A percentile compares a stretch with the other conserved stretches of the same genome.
phyloP scores from a whole-genome alignment of 2,888 invertebrate genomes.

The Mimachlamys varia region DNA sequence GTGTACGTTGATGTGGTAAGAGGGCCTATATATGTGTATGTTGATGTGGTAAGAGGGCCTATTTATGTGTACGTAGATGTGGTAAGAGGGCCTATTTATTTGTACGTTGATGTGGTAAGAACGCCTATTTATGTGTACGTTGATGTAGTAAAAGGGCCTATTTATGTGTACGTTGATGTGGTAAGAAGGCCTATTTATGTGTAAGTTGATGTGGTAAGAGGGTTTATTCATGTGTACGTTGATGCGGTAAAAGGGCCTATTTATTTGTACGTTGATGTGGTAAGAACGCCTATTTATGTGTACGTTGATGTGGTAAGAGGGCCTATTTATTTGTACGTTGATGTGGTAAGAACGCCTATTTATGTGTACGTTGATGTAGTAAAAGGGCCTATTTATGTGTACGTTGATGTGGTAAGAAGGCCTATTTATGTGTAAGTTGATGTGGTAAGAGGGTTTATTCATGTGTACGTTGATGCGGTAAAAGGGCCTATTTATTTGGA shows the following conservation, averaged over 20 bases:
- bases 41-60: not conserved
- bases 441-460: not conserved
- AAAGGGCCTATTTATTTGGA: not conserved
- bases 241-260: not conserved
- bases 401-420: not conserved
- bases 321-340: not conserved
- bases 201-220: not conserved
- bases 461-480: not conserved
- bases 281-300: not conserved
- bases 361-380: not conserved
- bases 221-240: not conserved
- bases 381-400: not conserved
- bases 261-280: not conserved
- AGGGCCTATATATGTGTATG: not conserved
- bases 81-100: not conserved
- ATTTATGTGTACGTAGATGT: not conserved
- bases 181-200: not conserved
- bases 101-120: not conserved
- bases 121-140: not conserved
- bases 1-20: not conserved
- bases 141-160: not conserved
- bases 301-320: not conserved
- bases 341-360: not conserved
- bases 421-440: not conserved
- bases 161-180: not conserved